phyloP scores from a whole-genome alignment of 2,113 vertebrate genomes.

The Notechis scutatus region DNA sequence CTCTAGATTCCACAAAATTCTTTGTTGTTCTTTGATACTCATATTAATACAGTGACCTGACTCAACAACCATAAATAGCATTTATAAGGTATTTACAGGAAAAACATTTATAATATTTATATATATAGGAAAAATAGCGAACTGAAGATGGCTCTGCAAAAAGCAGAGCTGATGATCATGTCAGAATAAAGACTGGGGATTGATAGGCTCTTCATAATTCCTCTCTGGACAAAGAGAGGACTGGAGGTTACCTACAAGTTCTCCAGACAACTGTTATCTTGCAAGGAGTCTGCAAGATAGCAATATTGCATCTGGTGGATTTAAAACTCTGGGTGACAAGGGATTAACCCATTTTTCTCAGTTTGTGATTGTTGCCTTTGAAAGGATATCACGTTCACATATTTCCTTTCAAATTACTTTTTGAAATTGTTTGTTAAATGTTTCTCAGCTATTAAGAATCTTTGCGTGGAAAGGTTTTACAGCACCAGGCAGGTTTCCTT shows the following conservation, averaged over 20 bases:
- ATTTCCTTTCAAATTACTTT: not conserved
- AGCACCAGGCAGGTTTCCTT: not conserved
- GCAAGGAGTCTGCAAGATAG: not conserved
- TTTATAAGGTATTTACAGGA: not conserved
- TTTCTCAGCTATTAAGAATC: not conserved
- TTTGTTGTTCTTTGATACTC: not conserved
- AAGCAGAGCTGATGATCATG: not conserved
- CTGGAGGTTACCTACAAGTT: not conserved
- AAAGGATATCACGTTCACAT: not conserved
- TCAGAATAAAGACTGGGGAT: not conserved
- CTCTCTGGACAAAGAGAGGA: not conserved
- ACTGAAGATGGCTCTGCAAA: not conserved
- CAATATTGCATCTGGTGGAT: not conserved
- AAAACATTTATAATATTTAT: no score
- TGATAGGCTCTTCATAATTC: not conserved
- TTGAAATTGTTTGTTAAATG: not conserved
- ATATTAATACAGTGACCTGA: not conserved
- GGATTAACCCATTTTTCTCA: not conserved
- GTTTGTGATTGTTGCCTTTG: not conserved
- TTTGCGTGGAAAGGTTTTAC: not conserved
- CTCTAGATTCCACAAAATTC: not conserved
- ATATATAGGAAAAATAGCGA: not conserved
- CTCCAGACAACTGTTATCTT: not conserved
- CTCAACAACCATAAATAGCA: not conserved
- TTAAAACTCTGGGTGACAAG: not conserved